A percentile compares a stretch with the other conserved stretches of the same genome.
Evolutionary conservation across 2,113 vertebrate species (phyloP).

Genomic region (Ivindomyrus marchei): DNA sequence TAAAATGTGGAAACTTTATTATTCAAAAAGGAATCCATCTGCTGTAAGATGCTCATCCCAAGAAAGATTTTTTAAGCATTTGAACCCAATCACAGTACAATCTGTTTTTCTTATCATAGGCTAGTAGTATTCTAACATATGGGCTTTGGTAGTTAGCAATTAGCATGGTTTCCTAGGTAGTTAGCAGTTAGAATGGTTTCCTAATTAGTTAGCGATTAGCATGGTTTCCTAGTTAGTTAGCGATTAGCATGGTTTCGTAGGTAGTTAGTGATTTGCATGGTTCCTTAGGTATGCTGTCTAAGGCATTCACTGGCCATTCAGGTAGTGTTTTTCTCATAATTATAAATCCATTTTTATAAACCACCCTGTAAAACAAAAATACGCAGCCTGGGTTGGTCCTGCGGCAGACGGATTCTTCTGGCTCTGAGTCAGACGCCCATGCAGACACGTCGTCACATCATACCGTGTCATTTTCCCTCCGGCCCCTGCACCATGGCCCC

Average conservation of each 20-base stretch:
- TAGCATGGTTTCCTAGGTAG: background rate
- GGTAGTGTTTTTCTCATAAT: background rate
- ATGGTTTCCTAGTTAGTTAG: background rate
- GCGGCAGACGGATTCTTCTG: background rate
- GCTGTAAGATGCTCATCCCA: background rate
- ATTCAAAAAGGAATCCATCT: background rate
- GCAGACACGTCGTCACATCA: background rate
- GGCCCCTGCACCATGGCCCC: conserved; percentile 5
- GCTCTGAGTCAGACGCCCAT: background rate
- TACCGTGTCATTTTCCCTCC: conserved; percentile 3
- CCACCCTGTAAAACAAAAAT: background rate
- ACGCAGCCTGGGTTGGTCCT: background rate
- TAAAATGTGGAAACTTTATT: background rate
- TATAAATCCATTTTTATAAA: background rate
- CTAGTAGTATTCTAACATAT: background rate
- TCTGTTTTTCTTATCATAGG: background rate
- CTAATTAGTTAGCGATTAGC: background rate
- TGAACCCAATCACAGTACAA: background rate
- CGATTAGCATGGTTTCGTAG: background rate
- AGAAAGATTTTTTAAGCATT: background rate
- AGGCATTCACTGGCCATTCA: background rate
- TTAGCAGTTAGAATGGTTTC: background rate
- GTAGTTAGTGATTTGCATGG: no score
- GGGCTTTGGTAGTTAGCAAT: background rate
- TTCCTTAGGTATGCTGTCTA: background rate